Percentiles rank a stretch among this genome's conserved stretches.
Conservation (phyloP, 2,888 invertebrate genomes). For the Epinotia ramella region DNA sequence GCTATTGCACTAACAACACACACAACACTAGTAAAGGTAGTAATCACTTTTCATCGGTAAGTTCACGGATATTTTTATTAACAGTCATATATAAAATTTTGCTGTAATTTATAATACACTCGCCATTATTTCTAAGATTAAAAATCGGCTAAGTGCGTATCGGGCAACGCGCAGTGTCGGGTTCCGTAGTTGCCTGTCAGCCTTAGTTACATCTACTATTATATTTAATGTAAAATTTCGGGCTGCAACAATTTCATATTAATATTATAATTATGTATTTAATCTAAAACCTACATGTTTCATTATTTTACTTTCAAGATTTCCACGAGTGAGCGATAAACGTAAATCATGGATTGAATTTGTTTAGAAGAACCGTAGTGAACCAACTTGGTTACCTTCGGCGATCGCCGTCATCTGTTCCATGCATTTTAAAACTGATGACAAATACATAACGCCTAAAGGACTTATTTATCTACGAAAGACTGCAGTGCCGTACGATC, state of each 20-base stretch:
- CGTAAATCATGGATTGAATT: conserved; percentile 52
- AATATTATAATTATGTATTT: neutral
- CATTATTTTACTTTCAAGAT: conserved; percentile 37
- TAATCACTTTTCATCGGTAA: conserved; percentile 22
- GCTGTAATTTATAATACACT: neutral
- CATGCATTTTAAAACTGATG: conserved; percentile 50
- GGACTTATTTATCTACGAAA: conserved; percentile 45
- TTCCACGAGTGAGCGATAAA: conserved; percentile 46
- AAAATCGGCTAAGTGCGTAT: too few species aligned
- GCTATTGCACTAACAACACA: conserved; percentile 14
- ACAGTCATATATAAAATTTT: too few species aligned
- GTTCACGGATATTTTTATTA: neutral
- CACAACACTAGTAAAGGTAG: conserved; percentile 2
- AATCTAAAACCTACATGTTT: neutral
- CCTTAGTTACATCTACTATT: too few species aligned
- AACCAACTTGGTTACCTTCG: conserved; percentile 51
- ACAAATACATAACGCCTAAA: conserved; percentile 42
- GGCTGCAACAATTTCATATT: neutral
- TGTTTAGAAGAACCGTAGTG: conserved; percentile 51
- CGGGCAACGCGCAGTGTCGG: too few species aligned
- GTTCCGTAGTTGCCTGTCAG: too few species aligned
- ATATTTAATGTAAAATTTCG: too few species aligned
- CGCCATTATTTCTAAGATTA: too few species aligned
- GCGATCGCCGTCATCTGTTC: conserved; percentile 49
- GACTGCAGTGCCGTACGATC: conserved; percentile 45